Base-by-base conservation (phyloP, 2,113 vertebrate genomes). In the Gavia stellata region DNA sequence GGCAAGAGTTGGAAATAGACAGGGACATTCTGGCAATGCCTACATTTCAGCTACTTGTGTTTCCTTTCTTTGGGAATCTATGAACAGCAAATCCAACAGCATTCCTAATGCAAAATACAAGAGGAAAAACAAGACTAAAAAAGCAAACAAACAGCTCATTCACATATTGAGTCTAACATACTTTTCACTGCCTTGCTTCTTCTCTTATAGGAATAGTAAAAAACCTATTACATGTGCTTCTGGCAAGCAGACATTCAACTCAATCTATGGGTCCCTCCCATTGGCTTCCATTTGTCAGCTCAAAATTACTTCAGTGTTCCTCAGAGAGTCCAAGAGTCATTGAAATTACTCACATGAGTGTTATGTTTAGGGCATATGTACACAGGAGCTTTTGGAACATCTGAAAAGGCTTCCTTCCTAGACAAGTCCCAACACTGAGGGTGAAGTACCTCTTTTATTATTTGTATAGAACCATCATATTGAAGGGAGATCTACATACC, bases 381-480 rank as follows among this genome's bases (percentile, higher is more conserved):
- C 8, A 58, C 0, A 0, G 23, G 5, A 77, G 31, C 15, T 82
- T 71, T 62, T 53, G 44, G 21, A 92, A 15, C 16, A 45, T n/a
- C 15, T 36, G 13, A 63, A 91, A 71, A 62, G 5, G 2, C 12
- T 81, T 81, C 8, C 44, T 92, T 81, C 23, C 42, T 65, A 34
- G 8, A 2, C 40, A 24, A 68, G 26, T 44, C 45, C 17, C 12
- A 88, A 71, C 9, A 40, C 6, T 72, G 56, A 38, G n/a, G 4
- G 3, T 45, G 17, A 94, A 85, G 55, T 29, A 6, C 10, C 11
- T 67, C 4, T 55, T 81, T 25, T 47, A 29, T 44, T 80, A 50
- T 73, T 83, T 73, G 4, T 53, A 42, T 7, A 80, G 58, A 85
- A 53, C 4, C 7, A 65, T 24, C 23, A 49, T 3, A 65, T 1